Conservation (phyloP, 1,140 invertebrate genomes). For the Epicauta chinensis region DNA sequence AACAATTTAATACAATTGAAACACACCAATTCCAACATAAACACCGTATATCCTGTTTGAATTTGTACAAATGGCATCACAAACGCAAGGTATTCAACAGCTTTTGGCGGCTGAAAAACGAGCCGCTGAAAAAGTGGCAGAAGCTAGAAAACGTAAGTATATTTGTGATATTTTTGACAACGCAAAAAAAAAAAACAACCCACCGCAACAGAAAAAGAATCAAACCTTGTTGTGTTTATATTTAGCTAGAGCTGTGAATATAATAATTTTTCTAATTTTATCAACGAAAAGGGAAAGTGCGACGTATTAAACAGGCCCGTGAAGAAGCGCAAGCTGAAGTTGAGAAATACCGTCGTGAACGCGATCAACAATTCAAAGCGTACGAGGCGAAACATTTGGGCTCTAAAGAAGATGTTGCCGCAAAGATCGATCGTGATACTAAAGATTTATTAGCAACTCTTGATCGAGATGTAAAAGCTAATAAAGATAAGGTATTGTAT, state of each 20-base stretch:
- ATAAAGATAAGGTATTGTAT: constrained; percentile 64
- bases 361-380: constrained; percentile 85
- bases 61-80: constrained; percentile 82
- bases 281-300: constrained; percentile 71
- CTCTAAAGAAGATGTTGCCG: constrained; percentile 80
- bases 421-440: constrained; percentile 83
- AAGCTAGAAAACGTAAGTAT: constrained; percentile 93
- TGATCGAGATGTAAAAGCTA: constrained; percentile 63
- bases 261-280: neutral
- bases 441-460: constrained; percentile 75
- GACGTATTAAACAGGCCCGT: constrained; percentile 96
- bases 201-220: too few relatives aligned
- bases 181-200: neutral
- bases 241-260: neutral
- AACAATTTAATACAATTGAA: constrained; percentile 29
- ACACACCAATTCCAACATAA: constrained; percentile 19
- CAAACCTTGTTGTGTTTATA: neutral
- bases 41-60: constrained; percentile 9
- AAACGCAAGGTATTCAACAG: constrained; percentile 98
- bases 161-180: constrained; percentile 1
- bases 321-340: constrained; percentile 98
- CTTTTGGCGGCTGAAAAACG: constrained; percentile 94
- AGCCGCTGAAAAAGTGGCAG: constrained; percentile 98
- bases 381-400: constrained; percentile 91
- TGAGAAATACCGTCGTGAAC: constrained; percentile 90